Evolutionary conservation across 2,797 vertebrate genomes (phyloP).

Genomic region (Glyptemys insculpta): DNA sequence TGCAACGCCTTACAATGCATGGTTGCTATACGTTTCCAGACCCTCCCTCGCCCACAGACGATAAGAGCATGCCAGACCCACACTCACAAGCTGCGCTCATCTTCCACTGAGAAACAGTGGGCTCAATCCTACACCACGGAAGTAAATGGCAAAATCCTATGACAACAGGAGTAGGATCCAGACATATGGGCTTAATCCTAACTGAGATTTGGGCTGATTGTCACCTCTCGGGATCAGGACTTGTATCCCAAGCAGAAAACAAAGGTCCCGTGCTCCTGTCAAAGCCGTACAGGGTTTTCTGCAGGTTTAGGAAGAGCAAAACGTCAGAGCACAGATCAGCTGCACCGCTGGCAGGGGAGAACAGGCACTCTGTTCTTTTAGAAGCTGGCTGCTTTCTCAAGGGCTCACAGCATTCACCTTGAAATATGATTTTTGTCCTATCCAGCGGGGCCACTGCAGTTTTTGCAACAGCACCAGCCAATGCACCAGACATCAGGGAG

Average conservation of each 20-base stretch:
- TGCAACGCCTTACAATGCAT: background rate
- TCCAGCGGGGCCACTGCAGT: slow-evolving; percentile 96
- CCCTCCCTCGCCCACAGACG: background rate
- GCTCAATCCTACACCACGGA: rapidly evolving
- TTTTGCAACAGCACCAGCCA: slow-evolving; percentile 96
- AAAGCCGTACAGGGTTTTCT: background rate
- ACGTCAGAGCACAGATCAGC: background rate
- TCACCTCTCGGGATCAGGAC: background rate
- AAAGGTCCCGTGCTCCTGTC: background rate
- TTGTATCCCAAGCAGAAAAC: background rate
- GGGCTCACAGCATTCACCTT: slow-evolving; percentile 83
- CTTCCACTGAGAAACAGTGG: background rate
- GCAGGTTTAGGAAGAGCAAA: background rate
- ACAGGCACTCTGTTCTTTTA: background rate
- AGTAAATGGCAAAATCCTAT: background rate
- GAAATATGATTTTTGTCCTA: slow-evolving; percentile 99
- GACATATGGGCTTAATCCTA: rapidly evolving
- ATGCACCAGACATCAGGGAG: slow-evolving; percentile 92
- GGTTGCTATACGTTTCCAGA: background rate
- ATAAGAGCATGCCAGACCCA: rapidly evolving
- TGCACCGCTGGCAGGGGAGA: background rate
- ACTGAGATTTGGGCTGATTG: background rate
- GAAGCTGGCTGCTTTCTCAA: rapidly evolving
- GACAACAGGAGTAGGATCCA: background rate
- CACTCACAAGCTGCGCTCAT: rapidly evolving